A percentile compares a stretch with the other conserved stretches of the same genome.
Conservation (phyloP, 2,888 invertebrate genomes). For the Adelognathus sp. region DNA sequence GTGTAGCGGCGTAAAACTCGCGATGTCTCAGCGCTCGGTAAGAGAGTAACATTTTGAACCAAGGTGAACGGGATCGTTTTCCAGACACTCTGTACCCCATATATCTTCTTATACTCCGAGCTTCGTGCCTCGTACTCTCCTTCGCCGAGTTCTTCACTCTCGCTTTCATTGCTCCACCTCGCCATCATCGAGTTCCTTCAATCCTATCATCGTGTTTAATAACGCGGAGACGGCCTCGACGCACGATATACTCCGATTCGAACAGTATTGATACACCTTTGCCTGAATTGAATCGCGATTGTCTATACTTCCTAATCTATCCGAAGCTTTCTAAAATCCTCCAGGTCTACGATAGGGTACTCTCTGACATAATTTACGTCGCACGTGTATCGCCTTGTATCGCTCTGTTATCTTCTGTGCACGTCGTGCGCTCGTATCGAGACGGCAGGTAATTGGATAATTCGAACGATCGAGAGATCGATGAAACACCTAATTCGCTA, state of each 20-base stretch:
- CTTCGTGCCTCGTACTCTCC: conserved; percentile 1
- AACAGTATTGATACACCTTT: background rate
- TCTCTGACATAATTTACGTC: background rate
- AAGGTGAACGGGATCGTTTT: conserved; percentile 68
- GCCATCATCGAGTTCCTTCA: conserved; percentile 25
- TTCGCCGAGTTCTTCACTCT: conserved; percentile 12
- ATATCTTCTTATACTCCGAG: background rate
- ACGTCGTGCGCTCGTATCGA: background rate
- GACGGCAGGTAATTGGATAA: conserved; percentile 50
- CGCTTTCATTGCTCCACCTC: conserved; percentile 38
- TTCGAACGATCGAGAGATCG: conserved; percentile 41
- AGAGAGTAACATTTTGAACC: conserved; percentile 48
- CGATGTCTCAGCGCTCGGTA: background rate
- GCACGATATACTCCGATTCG: background rate
- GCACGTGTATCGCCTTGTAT: background rate
- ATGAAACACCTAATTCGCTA: background rate
- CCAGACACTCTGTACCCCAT: conserved; percentile 1
- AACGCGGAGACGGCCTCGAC: conserved; percentile 18
- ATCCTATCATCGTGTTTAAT: conserved; percentile 27
- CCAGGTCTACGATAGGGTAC: conserved; percentile 16
- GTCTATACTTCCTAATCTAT: background rate
- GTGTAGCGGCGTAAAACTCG: conserved; percentile 1
- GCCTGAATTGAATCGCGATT: background rate
- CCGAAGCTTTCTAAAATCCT: conserved; percentile 32
- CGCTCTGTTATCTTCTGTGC: background rate